Base-by-base conservation (phyloP, 1,140 invertebrate genomes). In the Stegodyphus dumicola region DNA sequence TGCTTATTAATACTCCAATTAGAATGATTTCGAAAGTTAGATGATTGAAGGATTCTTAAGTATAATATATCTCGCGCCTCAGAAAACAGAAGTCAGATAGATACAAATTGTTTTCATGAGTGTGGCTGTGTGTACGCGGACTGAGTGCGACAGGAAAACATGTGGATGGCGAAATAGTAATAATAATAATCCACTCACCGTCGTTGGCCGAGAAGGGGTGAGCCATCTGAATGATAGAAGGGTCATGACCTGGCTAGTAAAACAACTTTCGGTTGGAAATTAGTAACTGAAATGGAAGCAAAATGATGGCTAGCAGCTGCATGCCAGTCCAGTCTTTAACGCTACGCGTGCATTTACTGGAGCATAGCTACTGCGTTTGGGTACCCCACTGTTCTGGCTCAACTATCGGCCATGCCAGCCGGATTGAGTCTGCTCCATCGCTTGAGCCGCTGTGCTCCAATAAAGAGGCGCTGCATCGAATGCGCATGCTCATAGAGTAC, bases 321-420 rank as follows among this genome's bases (percentile, higher is more conserved):
- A 33, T 66, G 17, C 60, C 53, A 17, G 18, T 65, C 48, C 17
- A 65, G 60, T 48, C 54, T 53, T 33, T 15, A 11, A 48, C 18
- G 49, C 7, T 18, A 33, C 33, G 33, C 33, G 33, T 65, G 56
- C 18, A 65, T 66, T 15, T 67, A 15, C 9, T 67, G 7, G 33
- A 17, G 17, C 9, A 67, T 9, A 15, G 33, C 33, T 18, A 7
- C 33, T 56, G 48, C 18, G 48, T 7, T n/a, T 15, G 48, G 18
- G 56, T 11, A 33, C 56, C 52, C 53, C 18, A 18, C 73, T 56
- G 48, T n/a, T 10, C 52, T 75, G 52, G 9, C 56, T 77, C 75
- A 77, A 66, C 75, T 77, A 33, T 60, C 56, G 49, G 33, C 75
- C 75, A 77, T 77, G 75, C 75, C 75, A 77, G 75, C 75, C 75